A percentile compares a stretch with the other conserved stretches of the same genome.
Conservation (phyloP, 1,140 invertebrate species). For the Bombus fervidus region DNA sequence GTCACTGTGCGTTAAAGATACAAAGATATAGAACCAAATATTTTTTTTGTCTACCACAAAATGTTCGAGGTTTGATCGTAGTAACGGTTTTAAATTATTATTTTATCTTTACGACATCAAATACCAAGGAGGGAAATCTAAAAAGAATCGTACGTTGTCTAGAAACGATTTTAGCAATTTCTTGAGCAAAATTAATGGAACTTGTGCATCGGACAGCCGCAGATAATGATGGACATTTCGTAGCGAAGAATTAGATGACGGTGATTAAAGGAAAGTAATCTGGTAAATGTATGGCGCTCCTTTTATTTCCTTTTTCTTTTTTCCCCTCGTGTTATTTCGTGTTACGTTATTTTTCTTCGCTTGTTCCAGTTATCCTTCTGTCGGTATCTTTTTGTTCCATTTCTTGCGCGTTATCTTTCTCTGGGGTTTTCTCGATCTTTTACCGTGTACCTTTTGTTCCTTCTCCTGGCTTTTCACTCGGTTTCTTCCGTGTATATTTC, state of each 20-base stretch:
- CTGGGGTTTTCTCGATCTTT: neutral
- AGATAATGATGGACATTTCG: constrained; percentile 15
- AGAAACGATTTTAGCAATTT: constrained; percentile 10
- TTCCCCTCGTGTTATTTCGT: neutral
- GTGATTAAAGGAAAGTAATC: constrained; percentile 28
- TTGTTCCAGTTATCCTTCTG: neutral
- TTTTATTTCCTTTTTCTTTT: neutral
- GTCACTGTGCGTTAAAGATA: too few relatives aligned
- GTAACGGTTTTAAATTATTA: too few relatives aligned
- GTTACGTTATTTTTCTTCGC: neutral
- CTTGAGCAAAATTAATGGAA: constrained; percentile 16
- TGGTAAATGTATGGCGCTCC: constrained; percentile 12
- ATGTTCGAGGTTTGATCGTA: too few relatives aligned
- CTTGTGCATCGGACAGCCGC: neutral
- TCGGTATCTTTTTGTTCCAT: neutral
- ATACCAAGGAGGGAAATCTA: too few relatives aligned
- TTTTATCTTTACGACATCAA: too few relatives aligned
- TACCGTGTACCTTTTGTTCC: neutral
- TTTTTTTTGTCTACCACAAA: too few relatives aligned
- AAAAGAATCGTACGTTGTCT: neutral
- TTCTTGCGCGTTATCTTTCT: neutral
- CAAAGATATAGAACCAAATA: too few relatives aligned
- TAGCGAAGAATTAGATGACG: neutral
- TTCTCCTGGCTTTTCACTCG: neutral
- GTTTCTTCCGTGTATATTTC: neutral